phyloP scores from a whole-genome alignment of 2,113 vertebrate genomes.

The Panurus biarmicus region DNA sequence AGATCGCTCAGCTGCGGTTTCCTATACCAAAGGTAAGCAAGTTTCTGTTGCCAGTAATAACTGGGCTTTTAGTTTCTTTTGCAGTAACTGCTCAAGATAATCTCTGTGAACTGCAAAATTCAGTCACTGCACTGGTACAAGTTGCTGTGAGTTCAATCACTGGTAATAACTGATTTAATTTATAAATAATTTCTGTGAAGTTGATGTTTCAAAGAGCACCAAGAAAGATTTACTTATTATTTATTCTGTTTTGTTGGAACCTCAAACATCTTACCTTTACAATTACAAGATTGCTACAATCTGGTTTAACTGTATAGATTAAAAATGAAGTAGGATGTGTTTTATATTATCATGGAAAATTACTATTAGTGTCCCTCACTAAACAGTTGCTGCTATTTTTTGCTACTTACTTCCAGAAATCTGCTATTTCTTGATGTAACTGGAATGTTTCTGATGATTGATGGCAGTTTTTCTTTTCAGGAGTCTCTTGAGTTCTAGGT shows the following conservation, averaged over 20 bases:
- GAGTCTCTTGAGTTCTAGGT: not conserved
- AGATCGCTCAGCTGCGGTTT: constrained; percentile 84
- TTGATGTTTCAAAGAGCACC: not conserved
- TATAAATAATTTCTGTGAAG: not conserved
- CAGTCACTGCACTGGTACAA: not conserved
- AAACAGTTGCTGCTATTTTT: not conserved
- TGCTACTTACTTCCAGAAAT: not conserved
- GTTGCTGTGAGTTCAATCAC: not conserved
- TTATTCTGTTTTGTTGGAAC: not conserved
- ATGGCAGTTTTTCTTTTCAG: not conserved
- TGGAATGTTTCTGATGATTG: not conserved
- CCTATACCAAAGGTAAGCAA: constrained; percentile 86
- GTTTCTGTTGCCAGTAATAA: not conserved
- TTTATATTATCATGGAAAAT: not conserved
- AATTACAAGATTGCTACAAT: not conserved
- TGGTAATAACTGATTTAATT: not conserved
- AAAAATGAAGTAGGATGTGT: not conserved
- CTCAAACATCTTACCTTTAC: not conserved
- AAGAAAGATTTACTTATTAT: not conserved
- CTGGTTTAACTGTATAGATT: not conserved
- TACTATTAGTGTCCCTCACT: not conserved
- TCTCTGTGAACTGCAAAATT: not conserved
- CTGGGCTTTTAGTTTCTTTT: not conserved
- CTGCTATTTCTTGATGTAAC: not conserved
- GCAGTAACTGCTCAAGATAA: not conserved